phyloP scores from a whole-genome alignment of 2,888 invertebrate species.

The Monochamus alternatus region DNA sequence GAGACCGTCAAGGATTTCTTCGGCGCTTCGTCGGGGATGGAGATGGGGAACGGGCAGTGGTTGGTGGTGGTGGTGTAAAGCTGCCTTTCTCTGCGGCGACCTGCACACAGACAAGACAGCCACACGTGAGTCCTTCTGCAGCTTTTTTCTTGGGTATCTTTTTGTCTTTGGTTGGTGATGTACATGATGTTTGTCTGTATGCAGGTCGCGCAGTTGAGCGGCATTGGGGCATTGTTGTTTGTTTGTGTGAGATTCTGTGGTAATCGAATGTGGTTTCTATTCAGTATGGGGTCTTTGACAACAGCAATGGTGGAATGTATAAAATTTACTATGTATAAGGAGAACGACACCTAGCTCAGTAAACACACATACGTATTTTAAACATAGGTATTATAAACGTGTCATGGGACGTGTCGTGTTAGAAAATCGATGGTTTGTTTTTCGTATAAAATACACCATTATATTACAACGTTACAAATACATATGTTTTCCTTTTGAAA shows the following conservation, averaged over 20 bases:
- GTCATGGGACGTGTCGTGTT: too few species aligned
- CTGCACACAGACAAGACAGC: conserved; percentile 78
- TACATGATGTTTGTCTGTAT: conserved; percentile 72
- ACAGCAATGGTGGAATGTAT: background rate
- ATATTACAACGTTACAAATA: too few species aligned
- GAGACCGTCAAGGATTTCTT: conserved; percentile 18
- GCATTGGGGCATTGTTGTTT: conserved; percentile 47
- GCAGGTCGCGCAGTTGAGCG: conserved; percentile 67
- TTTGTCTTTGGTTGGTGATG: conserved; percentile 68
- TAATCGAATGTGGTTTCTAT: conserved; percentile 32
- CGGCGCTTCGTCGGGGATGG: conserved; percentile 25
- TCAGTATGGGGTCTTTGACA: conserved; percentile 16
- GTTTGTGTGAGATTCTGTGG: conserved; percentile 39
- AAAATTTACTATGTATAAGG: too few species aligned
- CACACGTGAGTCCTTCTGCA: conserved; percentile 67
- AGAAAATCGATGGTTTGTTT: too few species aligned
- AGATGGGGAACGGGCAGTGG: conserved; percentile 36
- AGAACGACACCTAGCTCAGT: too few species aligned
- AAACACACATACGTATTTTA: too few species aligned
- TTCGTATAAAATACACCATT: too few species aligned
- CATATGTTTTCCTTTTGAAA: too few species aligned
- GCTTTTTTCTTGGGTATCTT: conserved; percentile 50
- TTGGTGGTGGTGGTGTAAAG: conserved; percentile 41
- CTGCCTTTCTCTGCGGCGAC: conserved; percentile 70
- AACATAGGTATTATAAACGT: too few species aligned